A percentile compares a stretch with the other conserved stretches of the same genome.
phyloP scores from a whole-genome alignment of 2,888 invertebrate species.

The Tillus elongatus region DNA sequence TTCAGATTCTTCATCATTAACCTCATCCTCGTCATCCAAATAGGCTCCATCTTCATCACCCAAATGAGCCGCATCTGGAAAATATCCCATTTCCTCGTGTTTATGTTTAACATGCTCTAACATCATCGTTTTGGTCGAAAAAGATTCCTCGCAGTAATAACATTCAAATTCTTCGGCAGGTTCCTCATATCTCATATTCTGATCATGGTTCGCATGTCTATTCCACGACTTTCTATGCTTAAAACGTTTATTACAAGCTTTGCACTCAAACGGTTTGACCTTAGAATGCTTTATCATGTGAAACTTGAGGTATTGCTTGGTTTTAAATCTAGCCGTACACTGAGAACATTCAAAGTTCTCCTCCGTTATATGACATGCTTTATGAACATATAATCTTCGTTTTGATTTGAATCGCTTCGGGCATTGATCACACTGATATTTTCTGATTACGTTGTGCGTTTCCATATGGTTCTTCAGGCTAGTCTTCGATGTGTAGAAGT shows the following conservation, averaged over 20 bases:
- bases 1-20: not conserved
- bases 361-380: slow-evolving; percentile 41
- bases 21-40: slow-evolving; percentile 8
- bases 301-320: slow-evolving; percentile 48
- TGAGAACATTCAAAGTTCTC: slow-evolving; percentile 45
- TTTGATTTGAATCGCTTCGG: slow-evolving; percentile 30
- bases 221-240: slow-evolving; percentile 31
- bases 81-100: slow-evolving; percentile 13
- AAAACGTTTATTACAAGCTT: slow-evolving; percentile 43
- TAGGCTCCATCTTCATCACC: slow-evolving; percentile 11
- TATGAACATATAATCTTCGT: slow-evolving; percentile 30
- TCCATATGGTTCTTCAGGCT: slow-evolving; percentile 29
- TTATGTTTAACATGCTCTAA: slow-evolving; percentile 19
- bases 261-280: slow-evolving; percentile 46
- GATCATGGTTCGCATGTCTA: slow-evolving; percentile 24
- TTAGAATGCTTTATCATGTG: slow-evolving; percentile 51
- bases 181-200: slow-evolving; percentile 17
- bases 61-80: too few species aligned
- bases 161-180: slow-evolving; percentile 17
- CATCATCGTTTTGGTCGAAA: slow-evolving; percentile 20
- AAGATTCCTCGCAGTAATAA: slow-evolving; percentile 23
- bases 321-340: slow-evolving; percentile 46
- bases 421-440: slow-evolving; percentile 28
- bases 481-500: slow-evolving; percentile 27
- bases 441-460: slow-evolving; percentile 26